A percentile compares a stretch with the other conserved stretches of the same genome.
Evolutionary conservation across 2,888 invertebrate genomes (phyloP).

Genomic region (Globia sparganii): DNA sequence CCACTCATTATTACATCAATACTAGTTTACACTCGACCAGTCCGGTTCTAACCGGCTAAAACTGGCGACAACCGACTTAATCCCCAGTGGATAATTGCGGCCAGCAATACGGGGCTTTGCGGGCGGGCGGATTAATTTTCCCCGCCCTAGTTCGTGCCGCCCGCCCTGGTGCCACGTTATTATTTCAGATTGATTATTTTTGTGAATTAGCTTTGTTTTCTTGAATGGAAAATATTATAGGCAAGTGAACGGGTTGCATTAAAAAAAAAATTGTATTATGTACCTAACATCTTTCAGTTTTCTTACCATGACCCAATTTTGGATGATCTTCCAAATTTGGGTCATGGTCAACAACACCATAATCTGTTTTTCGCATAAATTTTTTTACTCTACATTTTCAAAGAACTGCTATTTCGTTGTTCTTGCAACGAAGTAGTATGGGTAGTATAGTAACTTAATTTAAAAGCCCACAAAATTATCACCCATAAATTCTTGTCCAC

Average conservation of each 20-base stretch:
- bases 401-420: neutral
- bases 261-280: neutral
- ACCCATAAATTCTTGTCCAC: conserved; percentile 41
- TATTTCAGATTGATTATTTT: conserved; percentile 60
- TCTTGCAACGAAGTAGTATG: neutral
- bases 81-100: conserved; percentile 81
- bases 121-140: conserved; percentile 78
- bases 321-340: neutral
- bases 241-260: neutral
- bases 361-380: neutral
- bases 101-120: conserved; percentile 77
- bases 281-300: no score
- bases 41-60: conserved; percentile 58
- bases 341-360: neutral
- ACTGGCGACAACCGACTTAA: conserved; percentile 72
- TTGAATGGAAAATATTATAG: conserved; percentile 12
- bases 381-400: neutral
- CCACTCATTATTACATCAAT: conserved; percentile 42
- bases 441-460: neutral
- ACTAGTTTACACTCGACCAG: conserved; percentile 62
- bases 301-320: neutral
- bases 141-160: conserved; percentile 72
- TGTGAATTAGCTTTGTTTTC: conserved; percentile 35
- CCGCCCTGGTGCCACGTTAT: conserved; percentile 66
- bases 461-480: conserved; percentile 10